Base-by-base conservation (phyloP, 2,797 vertebrate species). In the Acrossocheilus wenchowensis region DNA sequence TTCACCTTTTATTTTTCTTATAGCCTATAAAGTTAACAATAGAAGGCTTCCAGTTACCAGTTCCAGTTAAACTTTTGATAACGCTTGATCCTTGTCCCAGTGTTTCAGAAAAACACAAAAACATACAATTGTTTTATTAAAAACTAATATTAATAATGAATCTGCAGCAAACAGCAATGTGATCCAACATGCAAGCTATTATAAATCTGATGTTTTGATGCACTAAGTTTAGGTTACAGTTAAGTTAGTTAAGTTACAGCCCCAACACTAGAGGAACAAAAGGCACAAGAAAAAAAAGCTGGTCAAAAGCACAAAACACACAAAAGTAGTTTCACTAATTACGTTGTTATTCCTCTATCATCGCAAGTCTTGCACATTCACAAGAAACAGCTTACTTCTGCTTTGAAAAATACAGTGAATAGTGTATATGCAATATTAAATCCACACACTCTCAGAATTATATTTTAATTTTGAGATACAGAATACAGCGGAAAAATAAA, bases 401-500 rank as follows among this genome's bases (percentile, higher is more conserved):
- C 14, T 60, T 43, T 62, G 14, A 60, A 62, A 62, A 43, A 60
- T 26, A 43, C n/a, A 48, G 34, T 9, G 0, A 79, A 62, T 9
- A 62, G 41, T 43, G 6, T n/a, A 26, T 6, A 14, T 26, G 5
- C 10, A 4, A 26, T 26, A 26, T 39, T n/a, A 26, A 62, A 19
- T 21, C 2, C 23, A 79, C 78, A 54, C 45, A 69, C 64, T 69
- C 11, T 2, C 45, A 71, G 34, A 81, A 50, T 71, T 52, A 71
- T 73, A 77, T n/a, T 83, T 86, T 83, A 64, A 48, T 88, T 83
- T n/a, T 82, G 64, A 83, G 78, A 89, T 50, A 74, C 4, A 86
- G 48, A 72, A 69, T 66, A 78, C 66, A 73, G 41, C 84, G 79
- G 77, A 85, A 79, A 88, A 86, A 90, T 84, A 88, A 86, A 89